These are phyloP conservation scores for Macrosiphum euphorbiae DNA, from an alignment of 2,888 invertebrate species.

Conservation along the genomic window DNA sequence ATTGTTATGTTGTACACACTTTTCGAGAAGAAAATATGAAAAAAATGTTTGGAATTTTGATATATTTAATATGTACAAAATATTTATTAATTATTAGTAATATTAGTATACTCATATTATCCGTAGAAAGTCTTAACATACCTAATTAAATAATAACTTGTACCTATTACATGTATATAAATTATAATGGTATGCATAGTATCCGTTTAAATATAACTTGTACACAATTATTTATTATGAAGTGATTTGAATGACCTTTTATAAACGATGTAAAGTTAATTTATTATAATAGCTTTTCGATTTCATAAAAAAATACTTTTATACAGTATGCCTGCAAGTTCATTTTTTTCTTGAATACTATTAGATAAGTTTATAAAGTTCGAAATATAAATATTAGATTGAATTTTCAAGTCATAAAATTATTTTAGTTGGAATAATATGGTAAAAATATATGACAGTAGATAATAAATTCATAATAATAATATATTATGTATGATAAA, in stretches of 20 bases:
- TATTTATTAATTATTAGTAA: background rate
- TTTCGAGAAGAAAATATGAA: background rate
- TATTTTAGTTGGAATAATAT: slow-evolving; percentile 9
- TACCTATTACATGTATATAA: background rate
- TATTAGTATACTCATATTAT: background rate
- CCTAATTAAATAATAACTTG: background rate
- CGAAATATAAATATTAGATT: background rate
- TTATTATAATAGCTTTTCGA: background rate
- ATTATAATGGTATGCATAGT: background rate
- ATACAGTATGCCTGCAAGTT: background rate
- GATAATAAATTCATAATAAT: background rate
- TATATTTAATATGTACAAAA: background rate
- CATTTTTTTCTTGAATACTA: background rate
- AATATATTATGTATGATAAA: background rate
- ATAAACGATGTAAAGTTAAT: background rate
- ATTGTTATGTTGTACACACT: background rate
- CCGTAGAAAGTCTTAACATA: background rate
- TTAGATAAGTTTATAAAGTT: background rate
- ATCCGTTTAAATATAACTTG: background rate
- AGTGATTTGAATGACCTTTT: background rate
- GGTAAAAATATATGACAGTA: background rate
- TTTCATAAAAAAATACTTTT: background rate
- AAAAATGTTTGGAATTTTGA: background rate
- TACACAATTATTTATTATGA: background rate
- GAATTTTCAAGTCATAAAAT: background rate